Evolutionary conservation across 2,113 vertebrate genomes (phyloP).

Genomic region (Chaetodon auriga): DNA sequence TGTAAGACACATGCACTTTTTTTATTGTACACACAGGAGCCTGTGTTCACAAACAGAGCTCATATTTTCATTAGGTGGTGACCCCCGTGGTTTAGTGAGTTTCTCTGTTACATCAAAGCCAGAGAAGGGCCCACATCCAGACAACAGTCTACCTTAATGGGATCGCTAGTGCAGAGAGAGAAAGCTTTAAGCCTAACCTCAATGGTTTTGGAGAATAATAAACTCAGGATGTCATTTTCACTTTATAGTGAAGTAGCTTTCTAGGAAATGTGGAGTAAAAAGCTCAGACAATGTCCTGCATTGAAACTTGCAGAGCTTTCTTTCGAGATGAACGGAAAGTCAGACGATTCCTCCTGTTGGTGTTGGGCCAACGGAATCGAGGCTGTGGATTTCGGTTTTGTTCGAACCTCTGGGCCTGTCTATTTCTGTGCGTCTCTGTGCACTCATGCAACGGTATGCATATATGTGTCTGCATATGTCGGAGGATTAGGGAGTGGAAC

Average conservation of each 20-base stretch:
- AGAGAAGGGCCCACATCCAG: conserved; percentile 43
- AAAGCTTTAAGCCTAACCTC: conserved; percentile 5
- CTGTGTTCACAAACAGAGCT: conserved; percentile 68
- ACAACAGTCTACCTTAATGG: conserved; percentile 45
- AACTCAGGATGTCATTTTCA: conserved; percentile 38
- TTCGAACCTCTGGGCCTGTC: conserved; percentile 46
- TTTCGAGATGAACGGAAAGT: conserved; percentile 15
- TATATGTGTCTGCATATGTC: conserved; percentile 72
- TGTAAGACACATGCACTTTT: conserved; percentile 51
- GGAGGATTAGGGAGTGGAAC: conserved; percentile 76
- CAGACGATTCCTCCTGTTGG: conserved; percentile 43
- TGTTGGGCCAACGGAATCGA: conserved; percentile 4
- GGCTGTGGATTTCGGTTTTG: background rate
- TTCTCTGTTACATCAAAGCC: conserved; percentile 73
- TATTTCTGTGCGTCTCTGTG: conserved; percentile 22
- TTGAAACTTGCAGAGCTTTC: conserved; percentile 21
- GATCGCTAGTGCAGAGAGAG: conserved; percentile 9
- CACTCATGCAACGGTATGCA: conserved; percentile 58
- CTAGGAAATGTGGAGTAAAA: background rate
- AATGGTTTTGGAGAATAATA: background rate
- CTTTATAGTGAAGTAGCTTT: conserved; percentile 15
- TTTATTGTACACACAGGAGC: conserved; percentile 72
- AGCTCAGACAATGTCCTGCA: conserved; percentile 4
- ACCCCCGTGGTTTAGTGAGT: conserved; percentile 69
- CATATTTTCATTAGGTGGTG: conserved; percentile 77